A percentile compares a stretch with the other conserved stretches of the same genome.
Evolutionary conservation across 2,888 invertebrate genomes (phyloP).

Genomic region (Caenorhabditis drosophilae): DNA sequence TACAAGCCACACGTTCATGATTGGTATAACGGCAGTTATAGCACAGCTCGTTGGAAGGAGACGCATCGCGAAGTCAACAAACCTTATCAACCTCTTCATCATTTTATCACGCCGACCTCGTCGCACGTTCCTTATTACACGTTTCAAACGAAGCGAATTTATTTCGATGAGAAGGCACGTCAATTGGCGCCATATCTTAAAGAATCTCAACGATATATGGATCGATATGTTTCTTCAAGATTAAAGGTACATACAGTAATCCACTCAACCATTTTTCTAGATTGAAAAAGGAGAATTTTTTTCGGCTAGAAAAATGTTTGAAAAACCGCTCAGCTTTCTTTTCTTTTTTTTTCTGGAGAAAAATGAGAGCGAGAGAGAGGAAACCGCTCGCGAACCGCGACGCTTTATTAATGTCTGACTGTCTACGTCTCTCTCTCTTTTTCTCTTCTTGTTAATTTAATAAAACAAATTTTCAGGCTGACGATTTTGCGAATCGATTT

Average conservation of each 20-base stretch:
- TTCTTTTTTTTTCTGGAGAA: too few species aligned
- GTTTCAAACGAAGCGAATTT: conserved; percentile 66
- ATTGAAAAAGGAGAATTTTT: too few species aligned
- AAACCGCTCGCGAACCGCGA: too few species aligned
- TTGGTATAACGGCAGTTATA: conserved; percentile 58
- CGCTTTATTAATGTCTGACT: too few species aligned
- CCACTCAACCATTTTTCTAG: too few species aligned
- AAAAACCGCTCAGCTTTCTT: too few species aligned
- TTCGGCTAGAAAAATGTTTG: too few species aligned
- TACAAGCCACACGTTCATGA: conserved; percentile 66
- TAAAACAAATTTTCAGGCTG: conserved; percentile 41
- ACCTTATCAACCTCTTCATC: conserved; percentile 44
- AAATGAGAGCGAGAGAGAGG: too few species aligned
- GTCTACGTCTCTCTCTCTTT: too few species aligned
- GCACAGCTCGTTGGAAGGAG: conserved; percentile 53
- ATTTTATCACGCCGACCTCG: conserved; percentile 29
- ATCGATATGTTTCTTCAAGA: conserved; percentile 63
- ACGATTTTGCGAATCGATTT: conserved; percentile 66
- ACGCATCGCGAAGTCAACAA: conserved; percentile 59
- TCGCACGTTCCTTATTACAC: conserved; percentile 67
- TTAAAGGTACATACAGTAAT: conserved; percentile 35
- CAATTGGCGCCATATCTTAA: conserved; percentile 50
- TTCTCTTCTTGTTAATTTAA: neutral
- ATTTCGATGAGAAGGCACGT: conserved; percentile 57
- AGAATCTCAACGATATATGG: conserved; percentile 65